Conservation (phyloP, 2,113 vertebrate genomes). For the Puma concolor region DNA sequence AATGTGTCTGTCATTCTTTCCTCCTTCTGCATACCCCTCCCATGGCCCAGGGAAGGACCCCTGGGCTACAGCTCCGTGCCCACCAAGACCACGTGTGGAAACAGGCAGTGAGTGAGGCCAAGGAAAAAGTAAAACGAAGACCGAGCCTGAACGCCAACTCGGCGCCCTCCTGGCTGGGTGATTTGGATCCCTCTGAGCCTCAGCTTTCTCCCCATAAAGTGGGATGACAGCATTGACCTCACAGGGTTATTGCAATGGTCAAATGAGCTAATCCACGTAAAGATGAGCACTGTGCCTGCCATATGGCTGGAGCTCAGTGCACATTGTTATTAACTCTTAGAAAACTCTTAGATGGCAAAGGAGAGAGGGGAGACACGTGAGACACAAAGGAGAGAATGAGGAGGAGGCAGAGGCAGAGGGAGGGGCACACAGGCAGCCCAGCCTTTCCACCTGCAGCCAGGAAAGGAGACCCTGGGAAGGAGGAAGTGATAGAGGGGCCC, state of each 20-base stretch:
- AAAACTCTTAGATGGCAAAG: background rate
- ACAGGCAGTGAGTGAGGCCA: background rate
- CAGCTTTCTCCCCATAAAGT: background rate
- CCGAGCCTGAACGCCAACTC: background rate
- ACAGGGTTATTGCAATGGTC: background rate
- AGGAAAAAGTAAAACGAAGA: background rate
- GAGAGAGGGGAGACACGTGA: background rate
- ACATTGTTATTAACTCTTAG: background rate
- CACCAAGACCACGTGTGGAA: background rate
- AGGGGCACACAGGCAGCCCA: background rate
- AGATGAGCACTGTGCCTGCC: background rate
- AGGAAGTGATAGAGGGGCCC: background rate
- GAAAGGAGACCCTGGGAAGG: background rate
- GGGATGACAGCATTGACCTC: background rate
- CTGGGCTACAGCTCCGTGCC: background rate
- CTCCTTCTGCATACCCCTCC: background rate
- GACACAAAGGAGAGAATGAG: too few relatives aligned
- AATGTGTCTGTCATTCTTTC: background rate
- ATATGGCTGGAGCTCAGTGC: rapidly evolving
- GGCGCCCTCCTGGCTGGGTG: background rate
- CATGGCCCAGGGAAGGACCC: background rate
- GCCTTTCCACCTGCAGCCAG: background rate
- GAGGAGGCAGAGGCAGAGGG: background rate
- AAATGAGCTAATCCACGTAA: background rate
- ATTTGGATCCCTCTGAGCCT: background rate